phyloP scores from a whole-genome alignment of 2,888 invertebrate species.

The Phyllotreta cruciferae region DNA sequence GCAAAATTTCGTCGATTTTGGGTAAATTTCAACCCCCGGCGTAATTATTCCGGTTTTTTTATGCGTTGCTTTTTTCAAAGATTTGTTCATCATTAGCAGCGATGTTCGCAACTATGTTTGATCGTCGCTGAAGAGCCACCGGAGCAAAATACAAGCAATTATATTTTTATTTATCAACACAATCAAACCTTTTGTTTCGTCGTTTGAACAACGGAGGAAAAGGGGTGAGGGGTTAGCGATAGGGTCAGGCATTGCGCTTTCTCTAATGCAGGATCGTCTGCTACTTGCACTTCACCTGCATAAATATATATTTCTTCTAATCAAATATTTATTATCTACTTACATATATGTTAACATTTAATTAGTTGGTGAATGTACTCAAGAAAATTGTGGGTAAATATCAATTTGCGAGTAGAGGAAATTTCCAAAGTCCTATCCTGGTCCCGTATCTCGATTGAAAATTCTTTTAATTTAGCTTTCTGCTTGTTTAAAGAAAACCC shows the following conservation, averaged over 20 bases:
- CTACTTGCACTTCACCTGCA: neutral
- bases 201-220: constrained; percentile 33
- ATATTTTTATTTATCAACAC: constrained; percentile 44
- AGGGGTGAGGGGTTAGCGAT: constrained; percentile 31
- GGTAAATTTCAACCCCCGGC: neutral
- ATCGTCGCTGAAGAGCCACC: constrained; percentile 23
- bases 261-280: constrained; percentile 3
- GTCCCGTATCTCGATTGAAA: constrained; percentile 53
- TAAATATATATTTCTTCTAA: neutral
- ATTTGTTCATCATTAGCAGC: constrained; percentile 27
- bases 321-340: no score
- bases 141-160: constrained; percentile 34
- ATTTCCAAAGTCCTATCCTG: constrained; percentile 1
- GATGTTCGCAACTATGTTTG: constrained; percentile 31
- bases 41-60: no score
- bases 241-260: constrained; percentile 38
- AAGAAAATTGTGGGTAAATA: no score
- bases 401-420: no score
- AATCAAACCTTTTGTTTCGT: constrained; percentile 38
- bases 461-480: constrained; percentile 59
- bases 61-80: neutral
- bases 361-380: no score
- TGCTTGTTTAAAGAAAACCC: constrained; percentile 58
- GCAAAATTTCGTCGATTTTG: no score
- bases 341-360: no score